Evolutionary conservation across 1,140 invertebrate species (phyloP), one percentile per base, ranked within the genome.

Genomic region (Pogonomyrmex californicus): DNA sequence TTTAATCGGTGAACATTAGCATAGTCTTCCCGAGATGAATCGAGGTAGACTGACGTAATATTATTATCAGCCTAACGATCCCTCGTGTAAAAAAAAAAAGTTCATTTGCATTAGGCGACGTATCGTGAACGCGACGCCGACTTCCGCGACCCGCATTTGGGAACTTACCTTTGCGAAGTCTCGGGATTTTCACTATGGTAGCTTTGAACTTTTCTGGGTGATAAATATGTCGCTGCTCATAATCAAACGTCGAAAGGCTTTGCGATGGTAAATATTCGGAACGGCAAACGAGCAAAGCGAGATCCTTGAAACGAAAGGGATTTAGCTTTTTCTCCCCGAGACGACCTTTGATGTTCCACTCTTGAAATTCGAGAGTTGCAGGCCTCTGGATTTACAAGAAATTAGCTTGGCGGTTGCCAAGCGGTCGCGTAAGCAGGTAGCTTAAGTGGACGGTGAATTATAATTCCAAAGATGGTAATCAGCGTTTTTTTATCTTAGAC

Each of bases 401-500:
- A 90, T 90, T 90, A 86, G 71, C 71, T 86, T 41, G 62, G 23
- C 44, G 68, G 62, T 86, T 56, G 49, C 23, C 23, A 23, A 23
- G 23, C 23, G 23, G 23, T 23, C 0, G 56, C 82, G 83, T 71
- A 88, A 89, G 73, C 81, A 87, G 47, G 85, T 38, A 87, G 47
- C 54, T 66, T 60, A 58, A 76, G 47, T 76, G 86, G 63, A 86
- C 33, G 63, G 30, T 54, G 76, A 78, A 90, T 90, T 88, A 87
- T 89, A 89, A 90, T 90, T 60, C 86, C 86, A 90, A 90, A 90
- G 63, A 51, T 5, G n/a, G 51, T 76, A 60, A 62, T 51, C 38
- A 77, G 17, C 49, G 17, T 49, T 75, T 85, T 62, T 51, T 58
- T 33, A 47, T 82, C 77, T 82, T 73, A 73, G 44, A 88, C 56